These are phyloP conservation scores for Sciurus carolinensis DNA, from an alignment of 2,797 vertebrate species.

Conservation along the genomic window DNA sequence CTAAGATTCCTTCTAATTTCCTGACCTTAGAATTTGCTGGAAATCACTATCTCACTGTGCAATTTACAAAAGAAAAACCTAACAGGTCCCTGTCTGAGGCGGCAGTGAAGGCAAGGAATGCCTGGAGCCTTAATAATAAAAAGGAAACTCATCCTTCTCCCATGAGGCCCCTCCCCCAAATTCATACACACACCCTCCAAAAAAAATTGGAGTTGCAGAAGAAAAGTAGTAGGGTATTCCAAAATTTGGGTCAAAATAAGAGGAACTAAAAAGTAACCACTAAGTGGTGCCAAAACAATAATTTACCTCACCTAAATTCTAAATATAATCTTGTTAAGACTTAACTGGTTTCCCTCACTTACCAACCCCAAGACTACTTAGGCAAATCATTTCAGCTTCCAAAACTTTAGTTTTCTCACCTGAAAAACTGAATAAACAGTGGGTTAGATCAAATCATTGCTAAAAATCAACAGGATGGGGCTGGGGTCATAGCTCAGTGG, in stretches of 20 bases:
- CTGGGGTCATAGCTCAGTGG: too few species aligned
- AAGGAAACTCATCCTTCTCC: neutral
- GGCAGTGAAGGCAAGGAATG: neutral
- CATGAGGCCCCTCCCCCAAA: neutral
- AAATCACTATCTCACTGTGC: neutral
- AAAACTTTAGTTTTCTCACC: neutral
- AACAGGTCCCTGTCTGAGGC: neutral
- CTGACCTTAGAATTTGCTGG: neutral
- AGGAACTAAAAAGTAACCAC: neutral
- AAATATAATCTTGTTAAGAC: neutral
- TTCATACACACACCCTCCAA: neutral
- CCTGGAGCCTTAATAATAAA: neutral
- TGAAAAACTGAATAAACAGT: constrained; percentile 24
- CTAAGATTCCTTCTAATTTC: neutral
- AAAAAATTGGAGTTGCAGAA: neutral
- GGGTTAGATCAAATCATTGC: neutral
- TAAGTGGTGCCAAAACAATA: neutral
- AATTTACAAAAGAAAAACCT: constrained; percentile 6
- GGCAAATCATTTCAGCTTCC: neutral
- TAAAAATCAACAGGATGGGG: neutral
- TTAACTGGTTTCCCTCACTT: neutral
- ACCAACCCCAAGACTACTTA: neutral
- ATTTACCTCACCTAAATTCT: neutral
- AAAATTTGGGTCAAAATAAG: constrained; percentile 32
- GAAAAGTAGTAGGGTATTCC: neutral